Percentiles rank a stretch among this genome's conserved stretches.
These are phyloP conservation scores for Caenorhabditis sinica DNA, from an alignment of 2,888 invertebrate species.

Conservation along the genomic window DNA sequence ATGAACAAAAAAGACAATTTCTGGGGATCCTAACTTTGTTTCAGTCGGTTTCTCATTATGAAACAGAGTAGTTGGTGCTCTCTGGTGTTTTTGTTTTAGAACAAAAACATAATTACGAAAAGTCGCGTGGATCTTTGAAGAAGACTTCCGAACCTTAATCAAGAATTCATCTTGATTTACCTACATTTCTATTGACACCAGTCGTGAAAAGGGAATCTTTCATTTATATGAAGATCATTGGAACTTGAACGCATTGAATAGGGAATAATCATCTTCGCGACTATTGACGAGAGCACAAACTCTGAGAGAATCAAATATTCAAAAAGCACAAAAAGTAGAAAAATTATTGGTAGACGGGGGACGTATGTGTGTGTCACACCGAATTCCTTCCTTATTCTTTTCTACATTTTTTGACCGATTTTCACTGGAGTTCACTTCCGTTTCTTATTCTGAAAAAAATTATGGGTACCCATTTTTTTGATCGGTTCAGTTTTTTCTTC, in stretches of 20 bases:
- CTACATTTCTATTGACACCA: background rate
- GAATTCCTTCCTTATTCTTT: background rate
- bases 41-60: conserved; percentile 11
- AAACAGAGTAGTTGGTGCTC: background rate
- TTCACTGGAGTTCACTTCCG: conserved; percentile 15
- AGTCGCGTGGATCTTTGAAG: background rate
- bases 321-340: conserved; percentile 6
- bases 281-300: conserved; percentile 3
- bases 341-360: conserved; percentile 3
- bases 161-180: conserved; percentile 13
- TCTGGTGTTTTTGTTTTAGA: conserved; percentile 10
- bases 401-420: conserved; percentile 30
- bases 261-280: conserved; percentile 2
- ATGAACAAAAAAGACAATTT: conserved; percentile 11
- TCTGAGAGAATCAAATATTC: conserved; percentile 22
- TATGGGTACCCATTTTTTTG: background rate
- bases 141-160: background rate
- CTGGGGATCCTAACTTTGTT: conserved; percentile 26
- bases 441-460: background rate
- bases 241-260: conserved; percentile 19
- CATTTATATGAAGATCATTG: conserved; percentile 5
- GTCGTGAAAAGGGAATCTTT: background rate
- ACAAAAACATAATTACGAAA: conserved; percentile 12
- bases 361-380: background rate
- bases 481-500: background rate